Percentiles rank a stretch among this genome's conserved stretches.
Conservation (phyloP, 2,888 invertebrate species). For the Pristionchus arcanus region DNA sequence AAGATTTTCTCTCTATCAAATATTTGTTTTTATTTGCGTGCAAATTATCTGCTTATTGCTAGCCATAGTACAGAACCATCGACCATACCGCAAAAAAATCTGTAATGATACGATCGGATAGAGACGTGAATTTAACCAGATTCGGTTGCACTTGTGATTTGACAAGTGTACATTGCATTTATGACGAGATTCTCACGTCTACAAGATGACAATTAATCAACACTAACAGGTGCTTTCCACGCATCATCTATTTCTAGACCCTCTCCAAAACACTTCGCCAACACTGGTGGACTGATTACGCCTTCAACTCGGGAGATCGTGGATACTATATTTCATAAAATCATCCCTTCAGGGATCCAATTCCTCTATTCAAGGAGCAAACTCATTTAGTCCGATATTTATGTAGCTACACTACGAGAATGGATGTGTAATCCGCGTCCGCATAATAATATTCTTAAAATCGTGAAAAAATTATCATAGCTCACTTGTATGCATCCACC, state of each 20-base stretch:
- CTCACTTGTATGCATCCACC: slow-evolving; percentile 39
- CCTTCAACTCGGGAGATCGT: background rate
- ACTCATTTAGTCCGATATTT: background rate
- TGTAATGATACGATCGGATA: background rate
- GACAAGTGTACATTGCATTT: background rate
- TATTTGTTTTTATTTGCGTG: no score
- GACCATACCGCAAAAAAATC: no score
- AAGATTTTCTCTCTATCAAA: background rate
- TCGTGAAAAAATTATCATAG: background rate
- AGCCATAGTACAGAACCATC: no score
- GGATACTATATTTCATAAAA: background rate
- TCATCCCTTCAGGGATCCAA: background rate
- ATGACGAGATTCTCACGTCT: background rate
- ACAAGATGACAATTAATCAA: background rate
- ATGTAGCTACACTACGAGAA: background rate
- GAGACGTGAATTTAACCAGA: background rate
- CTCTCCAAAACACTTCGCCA: background rate
- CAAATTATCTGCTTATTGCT: no score
- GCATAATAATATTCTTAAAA: background rate
- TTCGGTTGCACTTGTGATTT: background rate
- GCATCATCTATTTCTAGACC: background rate
- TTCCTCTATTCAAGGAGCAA: background rate
- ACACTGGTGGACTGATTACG: background rate
- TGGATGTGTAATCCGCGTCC: background rate
- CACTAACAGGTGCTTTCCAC: slow-evolving; percentile 15